Conservation (phyloP, 2,113 vertebrate species). For the Accipiter cooperii region DNA sequence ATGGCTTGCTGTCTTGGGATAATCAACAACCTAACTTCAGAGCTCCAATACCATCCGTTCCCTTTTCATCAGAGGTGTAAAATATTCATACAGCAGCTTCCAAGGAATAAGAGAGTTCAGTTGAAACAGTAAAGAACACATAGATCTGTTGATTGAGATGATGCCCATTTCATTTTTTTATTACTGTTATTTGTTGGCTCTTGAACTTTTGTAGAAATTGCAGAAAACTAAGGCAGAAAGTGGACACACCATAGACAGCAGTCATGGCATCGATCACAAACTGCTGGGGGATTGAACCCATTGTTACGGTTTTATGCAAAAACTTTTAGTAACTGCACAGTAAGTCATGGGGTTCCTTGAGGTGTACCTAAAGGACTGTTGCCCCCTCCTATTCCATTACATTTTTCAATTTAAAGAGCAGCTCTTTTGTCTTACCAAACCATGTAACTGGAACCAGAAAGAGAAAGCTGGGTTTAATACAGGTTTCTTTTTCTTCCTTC, state of each 20-base stretch:
- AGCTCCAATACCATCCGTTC: background rate
- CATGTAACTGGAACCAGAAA: rapidly evolving
- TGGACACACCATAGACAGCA: background rate
- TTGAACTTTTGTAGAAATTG: background rate
- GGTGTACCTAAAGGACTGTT: background rate
- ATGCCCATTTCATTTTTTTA: background rate
- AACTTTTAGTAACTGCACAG: background rate
- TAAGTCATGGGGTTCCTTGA: background rate
- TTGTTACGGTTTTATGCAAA: background rate
- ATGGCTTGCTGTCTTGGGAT: background rate
- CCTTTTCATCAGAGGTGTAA: background rate
- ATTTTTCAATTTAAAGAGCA: background rate
- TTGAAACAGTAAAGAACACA: background rate
- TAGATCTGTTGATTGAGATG: background rate
- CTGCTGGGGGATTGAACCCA: background rate
- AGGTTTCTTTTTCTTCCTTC: slow-evolving; percentile 58
- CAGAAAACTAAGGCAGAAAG: background rate
- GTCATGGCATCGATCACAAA: rapidly evolving
- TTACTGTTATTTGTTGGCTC: background rate
- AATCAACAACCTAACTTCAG: background rate
- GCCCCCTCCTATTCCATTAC: background rate
- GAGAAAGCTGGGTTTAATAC: background rate
- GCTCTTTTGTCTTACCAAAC: background rate
- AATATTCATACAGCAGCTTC: background rate
- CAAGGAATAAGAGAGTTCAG: background rate